Evolutionary conservation across 1,140 invertebrate species (phyloP).

Genomic region (Hyles vespertilio): DNA sequence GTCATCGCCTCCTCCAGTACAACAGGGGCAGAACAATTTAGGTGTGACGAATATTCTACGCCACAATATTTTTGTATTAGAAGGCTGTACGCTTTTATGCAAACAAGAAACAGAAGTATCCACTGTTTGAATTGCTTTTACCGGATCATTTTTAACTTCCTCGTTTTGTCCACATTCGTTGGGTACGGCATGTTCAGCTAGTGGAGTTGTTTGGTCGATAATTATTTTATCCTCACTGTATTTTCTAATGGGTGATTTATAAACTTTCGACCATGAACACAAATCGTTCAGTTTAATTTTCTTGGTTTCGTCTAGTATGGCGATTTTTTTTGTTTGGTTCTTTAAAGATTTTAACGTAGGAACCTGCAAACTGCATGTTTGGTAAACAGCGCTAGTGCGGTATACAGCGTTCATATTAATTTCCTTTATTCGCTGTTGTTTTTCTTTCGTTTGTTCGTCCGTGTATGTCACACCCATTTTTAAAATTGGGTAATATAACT

Average conservation of each 20-base stretch:
- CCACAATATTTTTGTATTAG: slow-evolving; percentile 12
- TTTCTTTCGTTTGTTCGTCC: slow-evolving; percentile 17
- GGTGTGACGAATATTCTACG: slow-evolving; percentile 25
- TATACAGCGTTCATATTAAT: slow-evolving; percentile 15
- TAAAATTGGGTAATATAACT: slow-evolving; percentile 3
- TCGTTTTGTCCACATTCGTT: no score
- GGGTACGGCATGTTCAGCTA: background rate
- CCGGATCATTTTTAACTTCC: no score
- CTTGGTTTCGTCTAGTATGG: background rate
- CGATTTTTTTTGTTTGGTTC: slow-evolving; percentile 8
- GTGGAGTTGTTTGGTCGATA: background rate
- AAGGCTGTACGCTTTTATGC: slow-evolving; percentile 6
- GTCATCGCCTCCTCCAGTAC: slow-evolving; percentile 44
- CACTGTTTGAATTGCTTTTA: slow-evolving; percentile 5
- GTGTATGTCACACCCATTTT: slow-evolving; percentile 39
- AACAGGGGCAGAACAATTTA: slow-evolving; percentile 48
- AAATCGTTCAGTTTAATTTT: slow-evolving; percentile 15
- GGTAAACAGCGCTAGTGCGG: slow-evolving; percentile 34
- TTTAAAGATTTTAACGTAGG: slow-evolving; percentile 14
- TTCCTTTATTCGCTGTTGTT: slow-evolving; percentile 10
- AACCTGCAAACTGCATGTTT: slow-evolving; percentile 40
- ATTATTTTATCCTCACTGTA: background rate
- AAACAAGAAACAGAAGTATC: slow-evolving; percentile 17
- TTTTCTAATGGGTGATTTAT: slow-evolving; percentile 34
- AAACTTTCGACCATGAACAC: slow-evolving; percentile 48